phyloP scores from a whole-genome alignment of 2,113 vertebrate genomes.

The Eulemur macaco region DNA sequence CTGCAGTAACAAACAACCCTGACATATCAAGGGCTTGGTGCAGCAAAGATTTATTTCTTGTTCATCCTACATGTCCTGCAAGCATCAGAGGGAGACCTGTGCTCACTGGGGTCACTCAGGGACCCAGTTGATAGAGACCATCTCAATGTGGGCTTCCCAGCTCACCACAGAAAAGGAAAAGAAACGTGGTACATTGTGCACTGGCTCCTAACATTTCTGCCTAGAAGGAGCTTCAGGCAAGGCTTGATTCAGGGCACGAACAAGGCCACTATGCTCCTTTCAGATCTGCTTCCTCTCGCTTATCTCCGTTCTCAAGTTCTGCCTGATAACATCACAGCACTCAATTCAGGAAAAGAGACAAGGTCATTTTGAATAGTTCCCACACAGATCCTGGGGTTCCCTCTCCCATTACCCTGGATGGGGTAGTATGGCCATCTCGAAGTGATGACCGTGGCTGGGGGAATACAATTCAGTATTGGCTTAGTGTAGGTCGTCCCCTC shows the following conservation, averaged over 20 bases:
- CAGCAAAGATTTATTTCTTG: neutral
- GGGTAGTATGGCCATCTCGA: neutral
- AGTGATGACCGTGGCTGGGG: no score
- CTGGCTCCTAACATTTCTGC: neutral
- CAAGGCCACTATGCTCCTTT: neutral
- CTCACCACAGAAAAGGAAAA: neutral
- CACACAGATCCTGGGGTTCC: neutral
- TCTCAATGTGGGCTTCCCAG: neutral
- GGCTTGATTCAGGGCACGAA: neutral
- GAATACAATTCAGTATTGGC: neutral
- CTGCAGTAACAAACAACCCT: neutral
- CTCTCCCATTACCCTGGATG: neutral
- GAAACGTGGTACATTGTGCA: no score
- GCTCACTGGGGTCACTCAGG: neutral
- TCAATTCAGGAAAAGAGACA: neutral
- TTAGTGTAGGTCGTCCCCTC: neutral
- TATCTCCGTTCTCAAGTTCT: neutral
- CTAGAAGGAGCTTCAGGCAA: neutral
- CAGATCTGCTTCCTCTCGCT: neutral
- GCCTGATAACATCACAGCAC: neutral
- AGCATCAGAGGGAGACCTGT: neutral
- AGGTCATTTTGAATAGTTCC: neutral
- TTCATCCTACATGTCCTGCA: neutral
- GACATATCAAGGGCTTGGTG: neutral
- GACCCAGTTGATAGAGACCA: neutral